Base-by-base conservation (phyloP, 2,113 vertebrate species). In the Irena cyanogastra region DNA sequence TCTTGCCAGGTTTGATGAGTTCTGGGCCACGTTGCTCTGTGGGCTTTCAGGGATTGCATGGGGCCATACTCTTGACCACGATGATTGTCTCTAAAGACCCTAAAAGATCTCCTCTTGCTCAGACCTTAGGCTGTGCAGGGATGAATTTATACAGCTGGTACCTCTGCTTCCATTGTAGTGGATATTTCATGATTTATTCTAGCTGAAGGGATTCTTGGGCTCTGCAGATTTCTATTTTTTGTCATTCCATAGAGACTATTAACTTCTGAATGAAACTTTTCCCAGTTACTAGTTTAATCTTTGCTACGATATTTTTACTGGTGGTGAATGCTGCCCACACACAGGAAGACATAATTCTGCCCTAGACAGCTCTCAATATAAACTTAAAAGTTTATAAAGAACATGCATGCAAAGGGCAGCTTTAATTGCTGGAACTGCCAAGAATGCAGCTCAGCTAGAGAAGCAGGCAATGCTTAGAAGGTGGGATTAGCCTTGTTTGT, bases 401-500 rank as follows among this genome's bases (percentile, higher is more conserved):
- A 39, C 47, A 19, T n/a, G 37, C 33, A 77, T 83, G 24, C 44
- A 33, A 56, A 92, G 88, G 39, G 60, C 94, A 75, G 41, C 59
- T 94, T 83, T 90, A 95, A 93, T 94, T 95, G 87, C 68, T 69
- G 19, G 91, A 87, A 86, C 64, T 83, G 64, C 9, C 33, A 92
- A 92, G 85, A 91, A 93, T 93, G 93, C 83, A 94, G 88, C 72
- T 60, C 45, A 68, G 86, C 90, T 87, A 52, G 93, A 92, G 90
- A 85, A 96, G 71, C 28, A 81, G 83, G 92, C 77, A 47, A 0
- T 42, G 72, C 83, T 94, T 60, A 10, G n/a, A 81, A 72, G 61
- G 61, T 68, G 90, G 90, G 69, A 90, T 94, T 92, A 84, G 64
- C 93, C 93, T 88, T 71, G 35, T 78, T 90, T 77, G 85, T 86